Evolutionary conservation across 2,888 invertebrate genomes (phyloP).

Genomic region (Trachelus iudaicus): DNA sequence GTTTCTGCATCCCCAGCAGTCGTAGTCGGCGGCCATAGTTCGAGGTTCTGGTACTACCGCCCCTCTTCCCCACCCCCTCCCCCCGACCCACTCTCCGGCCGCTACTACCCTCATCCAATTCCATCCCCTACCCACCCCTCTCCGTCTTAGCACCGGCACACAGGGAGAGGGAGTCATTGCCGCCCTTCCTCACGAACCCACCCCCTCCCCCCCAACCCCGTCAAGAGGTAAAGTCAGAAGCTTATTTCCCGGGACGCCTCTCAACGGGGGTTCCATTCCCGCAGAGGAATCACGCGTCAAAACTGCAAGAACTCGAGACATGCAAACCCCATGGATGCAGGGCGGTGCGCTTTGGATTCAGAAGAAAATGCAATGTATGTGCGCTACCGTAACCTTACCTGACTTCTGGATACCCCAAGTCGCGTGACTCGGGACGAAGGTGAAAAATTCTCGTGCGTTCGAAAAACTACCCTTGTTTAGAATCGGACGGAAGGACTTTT

Average conservation of each 20-base stretch:
- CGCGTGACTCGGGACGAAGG: too few relatives aligned
- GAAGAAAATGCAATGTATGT: neutral
- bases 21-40: neutral
- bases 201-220: slow-evolving; percentile 15
- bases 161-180: neutral
- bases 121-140: slow-evolving; percentile 10
- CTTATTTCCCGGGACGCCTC: slow-evolving; percentile 51
- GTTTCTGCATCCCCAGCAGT: neutral
- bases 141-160: neutral
- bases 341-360: neutral
- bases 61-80: slow-evolving; percentile 21
- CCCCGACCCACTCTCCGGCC: neutral
- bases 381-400: neutral
- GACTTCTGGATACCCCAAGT: neutral
- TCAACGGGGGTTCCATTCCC: slow-evolving; percentile 11
- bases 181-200: neutral
- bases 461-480: too few relatives aligned
- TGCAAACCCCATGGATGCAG: slow-evolving; percentile 4
- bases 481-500: too few relatives aligned
- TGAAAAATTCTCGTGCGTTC: too few relatives aligned
- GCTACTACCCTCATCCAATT: neutral
- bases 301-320: slow-evolving; percentile 32
- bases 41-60: neutral
- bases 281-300: slow-evolving; percentile 43
- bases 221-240: slow-evolving; percentile 49